These are phyloP conservation scores for Diarsia rubi DNA, from an alignment of 2,888 invertebrate genomes.

Conservation along the genomic window DNA sequence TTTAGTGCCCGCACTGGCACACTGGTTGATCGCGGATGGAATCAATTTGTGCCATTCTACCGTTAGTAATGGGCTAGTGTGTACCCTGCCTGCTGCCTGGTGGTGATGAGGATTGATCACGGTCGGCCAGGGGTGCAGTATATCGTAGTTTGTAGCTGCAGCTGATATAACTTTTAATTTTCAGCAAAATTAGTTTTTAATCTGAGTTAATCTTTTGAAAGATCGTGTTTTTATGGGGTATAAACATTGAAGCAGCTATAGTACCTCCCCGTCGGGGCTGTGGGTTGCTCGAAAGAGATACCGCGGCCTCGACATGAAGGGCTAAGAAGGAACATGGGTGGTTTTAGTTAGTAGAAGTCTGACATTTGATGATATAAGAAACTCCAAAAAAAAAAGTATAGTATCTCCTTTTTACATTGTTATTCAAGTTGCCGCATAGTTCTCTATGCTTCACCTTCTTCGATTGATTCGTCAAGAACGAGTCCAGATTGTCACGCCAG, in stretches of 20 bases:
- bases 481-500: not conserved
- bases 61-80: conserved; percentile 38
- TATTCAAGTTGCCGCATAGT: too few relatives aligned
- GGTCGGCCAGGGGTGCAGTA: not conserved
- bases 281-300: too few relatives aligned
- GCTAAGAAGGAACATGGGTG: too few relatives aligned
- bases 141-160: conserved; percentile 18
- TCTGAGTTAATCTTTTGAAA: not conserved
- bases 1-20: conserved; percentile 30
- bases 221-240: not conserved
- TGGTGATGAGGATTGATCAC: conserved; percentile 28
- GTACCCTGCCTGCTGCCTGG: not conserved
- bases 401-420: too few relatives aligned
- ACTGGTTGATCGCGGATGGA: conserved; percentile 43
- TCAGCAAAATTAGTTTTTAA: not conserved
- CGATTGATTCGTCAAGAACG: not conserved
- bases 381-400: too few relatives aligned
- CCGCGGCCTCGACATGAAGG: too few relatives aligned
- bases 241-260: not conserved
- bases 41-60: conserved; percentile 48
- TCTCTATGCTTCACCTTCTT: not conserved
- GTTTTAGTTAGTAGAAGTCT: too few relatives aligned
- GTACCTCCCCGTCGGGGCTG: too few relatives aligned
- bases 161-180: conserved; percentile 11
- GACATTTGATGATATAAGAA: too few relatives aligned